phyloP scores from a whole-genome alignment of 2,113 vertebrate species.

The Notothenia coriiceps region DNA sequence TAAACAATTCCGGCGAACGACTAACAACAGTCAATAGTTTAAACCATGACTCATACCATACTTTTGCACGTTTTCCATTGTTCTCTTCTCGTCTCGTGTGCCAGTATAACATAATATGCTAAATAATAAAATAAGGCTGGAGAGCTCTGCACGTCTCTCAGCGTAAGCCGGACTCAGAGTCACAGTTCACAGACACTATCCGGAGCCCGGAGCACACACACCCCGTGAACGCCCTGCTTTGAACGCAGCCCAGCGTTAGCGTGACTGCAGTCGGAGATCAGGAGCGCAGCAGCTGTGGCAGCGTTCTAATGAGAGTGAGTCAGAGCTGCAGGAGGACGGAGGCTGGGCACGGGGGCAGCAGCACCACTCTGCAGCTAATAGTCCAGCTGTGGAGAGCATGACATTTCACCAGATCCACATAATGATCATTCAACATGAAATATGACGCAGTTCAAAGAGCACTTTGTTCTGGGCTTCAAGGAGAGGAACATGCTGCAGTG shows the following conservation, averaged over 20 bases:
- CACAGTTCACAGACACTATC: neutral
- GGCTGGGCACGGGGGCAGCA: neutral
- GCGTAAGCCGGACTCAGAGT: slow-evolving; percentile 14
- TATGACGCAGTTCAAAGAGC: neutral
- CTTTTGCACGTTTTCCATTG: no score
- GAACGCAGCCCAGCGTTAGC: neutral
- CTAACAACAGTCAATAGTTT: no score
- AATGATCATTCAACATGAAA: slow-evolving; percentile 3
- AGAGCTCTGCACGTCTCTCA: neutral
- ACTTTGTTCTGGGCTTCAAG: neutral
- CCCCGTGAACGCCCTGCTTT: slow-evolving; percentile 26
- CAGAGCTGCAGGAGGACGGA: slow-evolving; percentile 20
- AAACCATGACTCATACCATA: no score
- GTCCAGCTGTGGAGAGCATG: slow-evolving; percentile 30
- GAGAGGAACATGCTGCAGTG: neutral
- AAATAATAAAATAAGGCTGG: slow-evolving; percentile 45
- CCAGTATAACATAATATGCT: slow-evolving; percentile 47
- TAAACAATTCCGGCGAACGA: neutral
- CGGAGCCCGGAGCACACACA: neutral
- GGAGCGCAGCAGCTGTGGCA: slow-evolving; percentile 42
- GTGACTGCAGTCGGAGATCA: slow-evolving; percentile 40
- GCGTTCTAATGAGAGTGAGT: slow-evolving; percentile 57
- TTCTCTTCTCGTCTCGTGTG: neutral
- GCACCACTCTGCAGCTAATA: slow-evolving; percentile 6
- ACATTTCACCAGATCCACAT: slow-evolving; percentile 18